Evolutionary conservation across 2,888 invertebrate genomes (phyloP), one percentile per base, ranked within the genome.

Genomic region (Trachelus iudaicus): DNA sequence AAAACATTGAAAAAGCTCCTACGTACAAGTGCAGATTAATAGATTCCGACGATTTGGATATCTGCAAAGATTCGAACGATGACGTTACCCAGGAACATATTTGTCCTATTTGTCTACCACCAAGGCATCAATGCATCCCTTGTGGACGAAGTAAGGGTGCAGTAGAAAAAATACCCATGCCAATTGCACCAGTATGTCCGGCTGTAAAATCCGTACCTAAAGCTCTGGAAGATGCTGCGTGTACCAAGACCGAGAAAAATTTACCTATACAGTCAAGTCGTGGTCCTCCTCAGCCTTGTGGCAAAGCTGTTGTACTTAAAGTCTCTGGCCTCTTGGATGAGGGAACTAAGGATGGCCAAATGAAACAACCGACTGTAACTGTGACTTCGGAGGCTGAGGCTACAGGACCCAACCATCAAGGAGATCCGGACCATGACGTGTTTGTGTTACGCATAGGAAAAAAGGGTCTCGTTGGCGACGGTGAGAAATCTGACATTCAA

Each of bases 401-500:
- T 0, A 77, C 33, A 0, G 79, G 79, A 0, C 79, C 79, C 0
- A 73, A 76, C 0, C 73, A 81, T 23, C 15, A 75, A 1, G 34
- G 94, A 0, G 95, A 96, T 84, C 94, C 95, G 0, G 94, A 95
- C 76, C 95, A 95, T 85, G 96, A 96, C 84, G 93, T 95, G 0
- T 96, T 96, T 83, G 92, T 96, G 6, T 91, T 96, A 74, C 94
- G 95, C 85, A 95, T 96, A 78, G 96, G 96, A 1, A 96, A 96
- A 87, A 96, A 96, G 87, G 94, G 94, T 0, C 83, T 91, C 0
- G 95, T 95, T 56, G 94, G 95, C 0, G 94, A 94, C 73, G 94
- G 94, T 80, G 96, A 96, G 91, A 95, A 95, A 89, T 94, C 93
- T 76, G 95, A 93, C 76, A 92, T 95, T 90, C 94, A 96, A 92